Base-by-base conservation (phyloP, 2,888 invertebrate species). In the Mallateleia sp. region DNA sequence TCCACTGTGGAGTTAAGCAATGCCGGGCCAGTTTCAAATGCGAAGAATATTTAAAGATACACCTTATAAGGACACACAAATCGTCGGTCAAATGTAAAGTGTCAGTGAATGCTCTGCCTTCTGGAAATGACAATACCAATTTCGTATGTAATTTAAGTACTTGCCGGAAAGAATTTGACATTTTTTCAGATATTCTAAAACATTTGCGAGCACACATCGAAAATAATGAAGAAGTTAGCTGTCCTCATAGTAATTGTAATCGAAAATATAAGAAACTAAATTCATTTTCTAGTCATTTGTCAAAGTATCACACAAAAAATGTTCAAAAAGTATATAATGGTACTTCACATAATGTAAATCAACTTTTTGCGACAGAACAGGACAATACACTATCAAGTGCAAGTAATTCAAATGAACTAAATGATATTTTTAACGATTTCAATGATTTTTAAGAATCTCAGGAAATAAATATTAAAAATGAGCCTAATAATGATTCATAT, bases 241-340 rank as follows among this genome's bases (percentile, higher is more conserved):
- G 64, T 25, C 45, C 64, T 9, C 34, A 64, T 64, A 18, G 20
- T 2, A 24, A 15, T 6, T 64, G 64, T 25, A 3, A 8, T 6
- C 34, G 32, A 24, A 64, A 64, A 45, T 64, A 64, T 24, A 38
- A 20, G 15, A 64, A 45, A 42, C 2, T 64, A 25, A 64, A 45
- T 45, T 64, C 64, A n/a, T 64, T 64, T 45, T 64, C 64, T 2
- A 64, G 64, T 45, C 64, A 64, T 24, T 20, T 64, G 9, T 18
- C 18, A 25, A 14, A 52, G 24, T 52, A 11, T 38, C 38, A 38
- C 38, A 22, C 7, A 34, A 22, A 60, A 24, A 24, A 52, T 52
- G 22, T 22, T 52, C 14, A 24, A 52, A 52, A 24, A 11, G 11
- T 38, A 38, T 38, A 38, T n/a, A n/a, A n/a, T n/a, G n/a, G n/a